Percentiles rank a stretch among this genome's conserved stretches.
Evolutionary conservation across 2,888 invertebrate species (phyloP).

Genomic region (Lumbricus terrestris): DNA sequence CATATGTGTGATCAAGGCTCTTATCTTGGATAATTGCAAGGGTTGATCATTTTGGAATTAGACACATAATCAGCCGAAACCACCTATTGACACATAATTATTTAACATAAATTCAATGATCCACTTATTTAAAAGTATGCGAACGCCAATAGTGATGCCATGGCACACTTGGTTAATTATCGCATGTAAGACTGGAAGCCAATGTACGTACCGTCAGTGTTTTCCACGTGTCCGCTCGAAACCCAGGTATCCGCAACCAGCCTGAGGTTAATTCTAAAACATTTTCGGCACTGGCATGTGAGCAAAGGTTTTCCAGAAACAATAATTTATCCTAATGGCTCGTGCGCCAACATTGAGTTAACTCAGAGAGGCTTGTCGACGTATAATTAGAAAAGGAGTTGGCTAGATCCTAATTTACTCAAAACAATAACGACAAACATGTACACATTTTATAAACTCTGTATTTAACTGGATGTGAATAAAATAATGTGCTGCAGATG

Average conservation of each 20-base stretch:
- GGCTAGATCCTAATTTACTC: neutral
- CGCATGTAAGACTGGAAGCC: neutral
- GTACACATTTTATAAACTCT: too few species aligned
- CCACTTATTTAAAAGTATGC: neutral
- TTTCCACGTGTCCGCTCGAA: constrained; percentile 13
- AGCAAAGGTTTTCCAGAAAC: neutral
- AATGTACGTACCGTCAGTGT: constrained; percentile 15
- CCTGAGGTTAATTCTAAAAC: constrained; percentile 11
- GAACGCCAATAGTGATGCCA: neutral
- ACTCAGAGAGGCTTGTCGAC: too few species aligned
- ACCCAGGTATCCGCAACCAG: constrained; percentile 13
- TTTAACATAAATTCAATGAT: neutral
- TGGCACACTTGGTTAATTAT: neutral
- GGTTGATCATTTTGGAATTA: neutral
- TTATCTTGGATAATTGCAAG: too few species aligned
- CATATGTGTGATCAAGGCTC: neutral
- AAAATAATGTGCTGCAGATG: too few species aligned
- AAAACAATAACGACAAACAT: neutral
- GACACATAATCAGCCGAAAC: neutral
- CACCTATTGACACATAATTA: neutral
- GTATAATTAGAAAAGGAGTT: too few species aligned
- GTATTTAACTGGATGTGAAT: too few species aligned
- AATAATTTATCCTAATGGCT: too few species aligned
- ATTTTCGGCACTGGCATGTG: neutral
- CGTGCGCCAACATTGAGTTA: neutral